A percentile compares a stretch with the other conserved stretches of the same genome.
phyloP scores from a whole-genome alignment of 2,888 invertebrate species.

The Drosophila emarginata region DNA sequence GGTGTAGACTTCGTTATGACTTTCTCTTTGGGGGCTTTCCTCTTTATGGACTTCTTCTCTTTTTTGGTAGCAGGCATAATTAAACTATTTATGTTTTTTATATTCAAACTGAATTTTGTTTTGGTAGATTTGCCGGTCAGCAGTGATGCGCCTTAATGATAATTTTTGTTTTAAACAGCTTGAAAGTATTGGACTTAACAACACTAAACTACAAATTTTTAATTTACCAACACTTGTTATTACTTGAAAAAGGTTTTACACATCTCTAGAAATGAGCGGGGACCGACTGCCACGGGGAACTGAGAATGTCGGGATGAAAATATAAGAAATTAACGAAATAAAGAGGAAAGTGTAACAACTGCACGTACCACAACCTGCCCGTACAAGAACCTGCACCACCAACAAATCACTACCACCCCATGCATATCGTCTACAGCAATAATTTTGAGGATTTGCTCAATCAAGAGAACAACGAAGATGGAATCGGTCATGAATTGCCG shows the following conservation, averaged over 20 bases:
- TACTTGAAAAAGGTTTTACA: neutral
- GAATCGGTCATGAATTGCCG: neutral
- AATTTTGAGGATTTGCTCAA: conserved; percentile 51
- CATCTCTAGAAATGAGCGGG: neutral
- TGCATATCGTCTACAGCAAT: conserved; percentile 58
- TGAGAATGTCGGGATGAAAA: neutral
- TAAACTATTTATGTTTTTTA: neutral
- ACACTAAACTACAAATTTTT: too few species aligned
- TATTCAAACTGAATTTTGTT: neutral
- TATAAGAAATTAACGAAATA: neutral
- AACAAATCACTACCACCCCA: conserved; percentile 15
- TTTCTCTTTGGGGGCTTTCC: conserved; percentile 15
- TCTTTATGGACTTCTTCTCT: neutral
- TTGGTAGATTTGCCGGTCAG: neutral
- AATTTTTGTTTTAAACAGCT: neutral
- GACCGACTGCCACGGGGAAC: neutral
- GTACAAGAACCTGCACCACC: neutral
- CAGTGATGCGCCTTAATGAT: neutral
- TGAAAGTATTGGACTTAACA: neutral
- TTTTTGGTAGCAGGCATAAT: neutral
- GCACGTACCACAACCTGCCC: neutral
- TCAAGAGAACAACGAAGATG: conserved; percentile 18
- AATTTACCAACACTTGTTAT: too few species aligned
- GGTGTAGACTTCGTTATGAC: neutral
- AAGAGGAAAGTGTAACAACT: neutral